These are phyloP conservation scores for Meles meles DNA, from an alignment of 2,113 vertebrate genomes.

Conservation along the genomic window DNA sequence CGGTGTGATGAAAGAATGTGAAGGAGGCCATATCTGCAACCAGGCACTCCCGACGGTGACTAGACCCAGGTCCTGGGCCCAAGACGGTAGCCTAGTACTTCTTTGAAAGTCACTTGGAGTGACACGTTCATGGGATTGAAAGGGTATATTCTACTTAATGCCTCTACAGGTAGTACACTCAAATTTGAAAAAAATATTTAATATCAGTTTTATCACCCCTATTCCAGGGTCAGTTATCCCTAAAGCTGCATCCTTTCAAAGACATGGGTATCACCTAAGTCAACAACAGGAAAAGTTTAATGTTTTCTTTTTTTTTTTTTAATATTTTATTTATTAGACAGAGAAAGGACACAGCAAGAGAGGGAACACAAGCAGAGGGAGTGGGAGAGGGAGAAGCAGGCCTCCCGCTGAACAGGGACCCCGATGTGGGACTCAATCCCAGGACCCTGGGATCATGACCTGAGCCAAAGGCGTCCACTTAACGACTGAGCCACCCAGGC, in stretches of 20 bases:
- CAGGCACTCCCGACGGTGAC: neutral
- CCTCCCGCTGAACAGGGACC: no score
- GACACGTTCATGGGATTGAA: neutral
- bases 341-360: no score
- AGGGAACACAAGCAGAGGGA: no score
- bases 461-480: no score
- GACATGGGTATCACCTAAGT: neutral
- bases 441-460: no score
- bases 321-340: no score
- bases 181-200: neutral
- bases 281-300: neutral
- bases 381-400: no score
- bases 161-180: neutral
- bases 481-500: no score
- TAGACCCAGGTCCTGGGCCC: neutral
- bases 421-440: no score
- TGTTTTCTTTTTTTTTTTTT: neutral
- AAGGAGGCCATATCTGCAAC: neutral
- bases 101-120: neutral
- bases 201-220: neutral
- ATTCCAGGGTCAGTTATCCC: neutral
- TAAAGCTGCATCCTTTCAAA: neutral
- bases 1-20: neutral
- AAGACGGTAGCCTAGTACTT: neutral
- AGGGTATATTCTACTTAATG: neutral